Evolutionary conservation across 2,113 vertebrate genomes (phyloP).

Genomic region (Helogale parvula): DNA sequence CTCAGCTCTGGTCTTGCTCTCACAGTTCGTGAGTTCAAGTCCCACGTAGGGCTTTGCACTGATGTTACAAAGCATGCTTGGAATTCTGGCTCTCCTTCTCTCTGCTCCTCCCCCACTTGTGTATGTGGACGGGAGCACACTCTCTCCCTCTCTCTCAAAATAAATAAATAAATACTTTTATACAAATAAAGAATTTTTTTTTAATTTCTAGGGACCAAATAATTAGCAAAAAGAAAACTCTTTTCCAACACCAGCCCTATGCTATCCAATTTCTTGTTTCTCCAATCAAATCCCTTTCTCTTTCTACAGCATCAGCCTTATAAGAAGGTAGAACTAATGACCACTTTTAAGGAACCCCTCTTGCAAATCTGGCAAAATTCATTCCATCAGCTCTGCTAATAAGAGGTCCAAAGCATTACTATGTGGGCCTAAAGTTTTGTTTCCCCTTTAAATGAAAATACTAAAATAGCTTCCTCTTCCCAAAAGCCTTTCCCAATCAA

Average conservation of each 20-base stretch:
- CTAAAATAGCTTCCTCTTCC: neutral
- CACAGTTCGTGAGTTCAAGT: too few relatives aligned
- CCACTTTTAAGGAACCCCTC: neutral
- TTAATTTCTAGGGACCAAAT: neutral
- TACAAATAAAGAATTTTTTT: too few relatives aligned
- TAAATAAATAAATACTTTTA: too few relatives aligned
- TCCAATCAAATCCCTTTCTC: neutral
- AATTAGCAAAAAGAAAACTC: neutral
- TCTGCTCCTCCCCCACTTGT: too few relatives aligned
- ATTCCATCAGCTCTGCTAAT: neutral
- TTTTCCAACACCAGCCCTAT: neutral
- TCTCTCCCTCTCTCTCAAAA: too few relatives aligned
- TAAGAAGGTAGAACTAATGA: neutral
- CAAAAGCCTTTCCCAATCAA: constrained; percentile 17
- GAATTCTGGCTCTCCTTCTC: too few relatives aligned
- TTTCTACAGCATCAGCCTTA: neutral
- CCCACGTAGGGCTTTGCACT: too few relatives aligned
- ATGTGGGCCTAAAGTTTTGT: neutral
- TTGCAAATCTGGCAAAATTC: neutral
- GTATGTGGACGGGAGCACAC: too few relatives aligned
- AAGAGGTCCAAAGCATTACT: neutral
- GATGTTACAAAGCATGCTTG: too few relatives aligned
- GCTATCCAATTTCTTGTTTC: neutral
- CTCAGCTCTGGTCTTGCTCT: too few relatives aligned
- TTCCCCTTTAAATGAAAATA: constrained; percentile 34